These are phyloP conservation scores for Australoheros scitulus DNA, from an alignment of 2,113 vertebrate species.

Conservation along the genomic window DNA sequence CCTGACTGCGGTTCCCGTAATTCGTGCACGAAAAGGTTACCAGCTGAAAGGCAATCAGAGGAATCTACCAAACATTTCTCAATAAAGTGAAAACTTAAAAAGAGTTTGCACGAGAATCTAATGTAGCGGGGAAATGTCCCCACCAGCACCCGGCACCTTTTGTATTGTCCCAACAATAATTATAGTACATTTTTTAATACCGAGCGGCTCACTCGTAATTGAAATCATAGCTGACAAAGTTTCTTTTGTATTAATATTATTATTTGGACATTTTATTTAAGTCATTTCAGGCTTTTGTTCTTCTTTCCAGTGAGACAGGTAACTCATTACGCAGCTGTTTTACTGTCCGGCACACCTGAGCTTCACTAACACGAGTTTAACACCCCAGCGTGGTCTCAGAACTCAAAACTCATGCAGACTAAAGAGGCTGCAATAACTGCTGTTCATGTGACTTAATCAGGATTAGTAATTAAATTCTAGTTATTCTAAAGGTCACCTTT, in stretches of 20 bases:
- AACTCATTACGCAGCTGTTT: neutral
- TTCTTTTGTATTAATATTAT: neutral
- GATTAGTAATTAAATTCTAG: neutral
- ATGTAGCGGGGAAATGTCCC: accelerated
- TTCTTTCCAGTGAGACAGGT: neutral
- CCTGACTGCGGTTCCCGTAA: no score
- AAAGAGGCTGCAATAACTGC: neutral
- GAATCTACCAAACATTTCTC: neutral
- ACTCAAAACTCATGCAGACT: neutral
- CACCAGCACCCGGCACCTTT: neutral
- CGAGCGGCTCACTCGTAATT: neutral
- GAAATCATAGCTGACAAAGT: accelerated
- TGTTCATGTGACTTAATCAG: neutral
- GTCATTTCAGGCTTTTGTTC: neutral
- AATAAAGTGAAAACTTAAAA: neutral
- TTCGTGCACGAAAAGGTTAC: no score
- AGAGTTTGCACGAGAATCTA: neutral
- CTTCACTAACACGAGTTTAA: neutral
- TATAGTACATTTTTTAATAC: neutral
- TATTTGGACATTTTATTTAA: neutral
- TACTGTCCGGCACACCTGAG: neutral
- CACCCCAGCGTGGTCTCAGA: neutral
- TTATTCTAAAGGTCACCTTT: neutral
- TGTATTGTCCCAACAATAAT: neutral
- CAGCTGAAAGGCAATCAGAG: neutral